These are phyloP conservation scores for Danaus plexippus DNA, from an alignment of 1,140 invertebrate species.

Conservation along the genomic window DNA sequence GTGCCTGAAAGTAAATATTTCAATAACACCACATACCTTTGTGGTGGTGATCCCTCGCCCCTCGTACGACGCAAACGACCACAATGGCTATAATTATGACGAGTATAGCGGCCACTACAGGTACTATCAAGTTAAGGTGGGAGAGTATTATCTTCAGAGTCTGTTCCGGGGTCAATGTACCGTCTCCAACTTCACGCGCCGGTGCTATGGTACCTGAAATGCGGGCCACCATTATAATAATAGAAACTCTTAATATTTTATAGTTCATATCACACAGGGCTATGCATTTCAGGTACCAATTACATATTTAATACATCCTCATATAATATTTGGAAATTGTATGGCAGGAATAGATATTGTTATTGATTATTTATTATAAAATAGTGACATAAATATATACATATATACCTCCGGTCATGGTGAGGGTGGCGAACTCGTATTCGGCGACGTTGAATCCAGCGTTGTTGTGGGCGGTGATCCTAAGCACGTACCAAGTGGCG, in stretches of 20 bases:
- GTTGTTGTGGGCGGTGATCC: conserved; percentile 95
- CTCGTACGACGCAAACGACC: conserved; percentile 90
- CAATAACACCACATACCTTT: conserved; percentile 72
- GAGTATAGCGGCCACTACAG: conserved; percentile 91
- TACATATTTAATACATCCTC: no score
- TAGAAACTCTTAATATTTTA: conserved; percentile 3
- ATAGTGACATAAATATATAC: conserved; percentile 1
- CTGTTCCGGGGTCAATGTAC: conserved; percentile 82
- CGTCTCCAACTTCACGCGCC: conserved; percentile 82
- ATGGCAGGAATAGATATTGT: no score
- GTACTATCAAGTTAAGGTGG: conserved; percentile 94
- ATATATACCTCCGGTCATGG: conserved; percentile 87
- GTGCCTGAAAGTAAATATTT: conserved; percentile 73
- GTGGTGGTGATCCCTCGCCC: conserved; percentile 82
- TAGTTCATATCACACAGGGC: conserved; percentile 28
- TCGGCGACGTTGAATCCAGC: conserved; percentile 95
- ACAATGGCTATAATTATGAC: conserved; percentile 93
- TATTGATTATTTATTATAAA: neutral
- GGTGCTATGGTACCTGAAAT: conserved; percentile 95
- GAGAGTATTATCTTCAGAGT: conserved; percentile 86
- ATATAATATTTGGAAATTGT: no score
- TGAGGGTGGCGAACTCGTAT: conserved; percentile 95
- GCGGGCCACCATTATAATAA: conserved; percentile 47
- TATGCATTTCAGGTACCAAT: conserved; percentile 64
- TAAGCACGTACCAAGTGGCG: conserved; percentile 92